A percentile compares a stretch with the other conserved stretches of the same genome.
Evolutionary conservation across 2,888 invertebrate species (phyloP).

Genomic region (Volucella inanis): DNA sequence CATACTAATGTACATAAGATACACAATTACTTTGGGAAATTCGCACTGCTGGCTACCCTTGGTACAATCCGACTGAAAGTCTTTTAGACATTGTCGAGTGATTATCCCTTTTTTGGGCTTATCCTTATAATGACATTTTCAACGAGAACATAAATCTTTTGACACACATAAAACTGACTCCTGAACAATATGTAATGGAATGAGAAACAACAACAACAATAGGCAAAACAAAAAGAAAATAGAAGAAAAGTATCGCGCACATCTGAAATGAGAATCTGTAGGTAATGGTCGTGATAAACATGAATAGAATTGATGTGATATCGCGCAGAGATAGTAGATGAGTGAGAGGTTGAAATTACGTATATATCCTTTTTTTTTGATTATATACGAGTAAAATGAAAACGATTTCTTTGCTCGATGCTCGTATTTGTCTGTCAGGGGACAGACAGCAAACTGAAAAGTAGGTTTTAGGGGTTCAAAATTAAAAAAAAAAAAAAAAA

Average conservation of each 20-base stretch:
- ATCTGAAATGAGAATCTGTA: conserved; percentile 72
- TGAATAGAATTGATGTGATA: conserved; percentile 57
- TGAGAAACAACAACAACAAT: background rate
- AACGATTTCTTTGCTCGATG: background rate
- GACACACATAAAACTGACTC: conserved; percentile 68
- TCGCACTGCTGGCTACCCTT: background rate
- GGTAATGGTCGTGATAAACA: conserved; percentile 57
- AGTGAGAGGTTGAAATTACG: conserved; percentile 29
- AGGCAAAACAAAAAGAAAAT: background rate
- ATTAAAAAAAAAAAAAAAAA: too few relatives aligned
- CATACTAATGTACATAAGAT: background rate
- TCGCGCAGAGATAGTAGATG: conserved; percentile 51
- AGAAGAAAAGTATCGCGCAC: conserved; percentile 42
- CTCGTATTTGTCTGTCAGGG: background rate
- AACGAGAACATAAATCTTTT: conserved; percentile 71
- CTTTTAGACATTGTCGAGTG: conserved; percentile 1
- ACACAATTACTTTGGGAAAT: conserved; percentile 6
- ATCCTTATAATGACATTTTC: conserved; percentile 68
- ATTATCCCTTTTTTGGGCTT: conserved; percentile 33
- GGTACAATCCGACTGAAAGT: too few relatives aligned
- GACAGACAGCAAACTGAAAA: background rate
- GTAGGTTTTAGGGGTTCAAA: too few relatives aligned
- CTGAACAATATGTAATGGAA: conserved; percentile 64
- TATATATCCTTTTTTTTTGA: conserved; percentile 38
- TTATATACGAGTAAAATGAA: background rate